These are phyloP conservation scores for Cromileptes altivelis DNA, from an alignment of 2,113 vertebrate genomes.

Conservation along the genomic window DNA sequence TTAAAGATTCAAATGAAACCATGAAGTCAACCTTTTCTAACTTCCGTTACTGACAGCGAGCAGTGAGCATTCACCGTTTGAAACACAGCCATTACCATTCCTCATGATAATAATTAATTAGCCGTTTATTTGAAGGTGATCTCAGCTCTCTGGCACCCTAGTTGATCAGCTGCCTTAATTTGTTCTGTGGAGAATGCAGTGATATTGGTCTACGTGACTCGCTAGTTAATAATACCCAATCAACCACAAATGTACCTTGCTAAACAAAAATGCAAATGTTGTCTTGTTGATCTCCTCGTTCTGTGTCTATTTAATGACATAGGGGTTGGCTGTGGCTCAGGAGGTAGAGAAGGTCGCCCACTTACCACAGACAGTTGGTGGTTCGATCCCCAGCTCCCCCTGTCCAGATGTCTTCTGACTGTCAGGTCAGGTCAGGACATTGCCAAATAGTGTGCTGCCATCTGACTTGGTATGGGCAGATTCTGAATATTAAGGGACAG, in stretches of 20 bases:
- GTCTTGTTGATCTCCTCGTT: neutral
- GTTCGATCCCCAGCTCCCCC: neutral
- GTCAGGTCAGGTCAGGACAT: neutral
- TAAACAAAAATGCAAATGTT: neutral
- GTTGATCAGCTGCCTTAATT: constrained; percentile 45
- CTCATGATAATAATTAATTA: constrained; percentile 53
- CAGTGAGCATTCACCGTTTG: constrained; percentile 11
- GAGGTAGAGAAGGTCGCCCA: neutral
- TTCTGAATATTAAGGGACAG: neutral
- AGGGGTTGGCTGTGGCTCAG: neutral
- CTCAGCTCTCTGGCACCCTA: constrained; percentile 25
- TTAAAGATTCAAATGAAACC: neutral
- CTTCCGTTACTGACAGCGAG: neutral
- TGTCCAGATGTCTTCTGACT: neutral
- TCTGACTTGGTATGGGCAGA: neutral
- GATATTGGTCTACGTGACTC: constrained; percentile 9
- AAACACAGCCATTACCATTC: constrained; percentile 4
- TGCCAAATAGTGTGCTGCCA: too few relatives aligned
- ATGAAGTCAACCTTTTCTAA: neutral
- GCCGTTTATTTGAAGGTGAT: constrained; percentile 56
- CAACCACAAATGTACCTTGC: neutral
- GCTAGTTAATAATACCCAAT: neutral
- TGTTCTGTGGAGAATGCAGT: constrained; percentile 28
- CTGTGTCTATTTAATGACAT: neutral
- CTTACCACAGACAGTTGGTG: neutral